Conservation (phyloP, 2,888 invertebrate species). For the Leptinotarsa haldemani region DNA sequence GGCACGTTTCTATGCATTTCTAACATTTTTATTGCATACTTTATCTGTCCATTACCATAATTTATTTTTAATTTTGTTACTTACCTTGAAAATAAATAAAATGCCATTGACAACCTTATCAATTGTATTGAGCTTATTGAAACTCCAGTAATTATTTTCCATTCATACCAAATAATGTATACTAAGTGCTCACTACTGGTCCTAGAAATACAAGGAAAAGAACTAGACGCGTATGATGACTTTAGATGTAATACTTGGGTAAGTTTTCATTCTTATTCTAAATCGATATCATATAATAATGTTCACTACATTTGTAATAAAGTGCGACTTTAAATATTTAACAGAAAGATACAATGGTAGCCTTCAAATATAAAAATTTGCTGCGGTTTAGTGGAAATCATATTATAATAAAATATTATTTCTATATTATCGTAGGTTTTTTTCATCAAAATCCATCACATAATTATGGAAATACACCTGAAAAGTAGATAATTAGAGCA, state of each 20-base stretch:
- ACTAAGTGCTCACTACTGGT: not conserved
- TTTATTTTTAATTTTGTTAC: constrained; percentile 9
- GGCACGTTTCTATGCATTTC: not conserved
- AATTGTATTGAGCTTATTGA: not conserved
- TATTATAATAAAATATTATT: no score
- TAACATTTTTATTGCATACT: not conserved
- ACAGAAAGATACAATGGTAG: no score
- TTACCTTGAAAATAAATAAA: constrained; percentile 18
- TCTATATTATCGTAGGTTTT: no score
- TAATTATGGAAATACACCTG: no score
- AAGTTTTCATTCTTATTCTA: not conserved
- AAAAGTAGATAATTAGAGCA: no score
- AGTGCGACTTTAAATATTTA: no score
- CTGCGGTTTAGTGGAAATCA: no score
- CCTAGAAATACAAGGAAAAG: not conserved
- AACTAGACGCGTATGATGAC: not conserved
- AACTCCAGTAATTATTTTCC: not conserved
- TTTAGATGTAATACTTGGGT: not conserved
- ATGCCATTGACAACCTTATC: not conserved
- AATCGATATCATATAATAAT: not conserved
- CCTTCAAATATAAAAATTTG: no score
- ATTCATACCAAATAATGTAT: constrained; percentile 6
- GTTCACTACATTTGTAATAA: no score
- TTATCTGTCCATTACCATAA: constrained; percentile 12
- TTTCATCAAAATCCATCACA: no score